Evolutionary conservation across 2,113 vertebrate species (phyloP).

Genomic region (Parotia lawesii): DNA sequence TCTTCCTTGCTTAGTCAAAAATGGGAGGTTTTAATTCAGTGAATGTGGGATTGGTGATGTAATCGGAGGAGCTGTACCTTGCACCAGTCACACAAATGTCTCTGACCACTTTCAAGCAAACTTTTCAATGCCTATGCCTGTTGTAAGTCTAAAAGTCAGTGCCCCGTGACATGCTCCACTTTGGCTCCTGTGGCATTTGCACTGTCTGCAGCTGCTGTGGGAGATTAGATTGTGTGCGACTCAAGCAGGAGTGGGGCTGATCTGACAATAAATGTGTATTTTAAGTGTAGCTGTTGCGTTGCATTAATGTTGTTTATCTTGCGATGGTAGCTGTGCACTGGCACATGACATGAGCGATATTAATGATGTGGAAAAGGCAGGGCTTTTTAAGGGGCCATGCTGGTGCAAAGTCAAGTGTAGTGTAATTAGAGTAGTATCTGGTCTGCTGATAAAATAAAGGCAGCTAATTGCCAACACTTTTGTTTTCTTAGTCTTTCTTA

Average conservation of each 20-base stretch:
- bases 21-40: not conserved
- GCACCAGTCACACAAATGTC: not conserved
- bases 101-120: not conserved
- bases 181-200: slow-evolving; percentile 3
- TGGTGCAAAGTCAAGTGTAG: not conserved
- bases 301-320: slow-evolving; percentile 36
- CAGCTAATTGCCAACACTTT: not conserved
- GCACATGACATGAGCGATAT: not conserved
- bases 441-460: not conserved
- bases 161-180: not conserved
- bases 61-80: rapidly evolving
- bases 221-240: not conserved
- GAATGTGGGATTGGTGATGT: not conserved
- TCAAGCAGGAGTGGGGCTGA: not conserved
- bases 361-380: not conserved
- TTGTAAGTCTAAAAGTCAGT: not conserved
- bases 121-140: not conserved
- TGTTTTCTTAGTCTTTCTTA: not conserved
- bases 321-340: not conserved
- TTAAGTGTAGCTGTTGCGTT: slow-evolving; percentile 15
- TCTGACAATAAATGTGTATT: slow-evolving; percentile 23
- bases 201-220: not conserved
- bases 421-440: not conserved
- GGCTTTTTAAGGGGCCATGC: not conserved
- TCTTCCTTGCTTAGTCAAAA: not conserved